Conservation (phyloP, 2,797 vertebrate genomes). For the Mormyrops attenuatus region DNA sequence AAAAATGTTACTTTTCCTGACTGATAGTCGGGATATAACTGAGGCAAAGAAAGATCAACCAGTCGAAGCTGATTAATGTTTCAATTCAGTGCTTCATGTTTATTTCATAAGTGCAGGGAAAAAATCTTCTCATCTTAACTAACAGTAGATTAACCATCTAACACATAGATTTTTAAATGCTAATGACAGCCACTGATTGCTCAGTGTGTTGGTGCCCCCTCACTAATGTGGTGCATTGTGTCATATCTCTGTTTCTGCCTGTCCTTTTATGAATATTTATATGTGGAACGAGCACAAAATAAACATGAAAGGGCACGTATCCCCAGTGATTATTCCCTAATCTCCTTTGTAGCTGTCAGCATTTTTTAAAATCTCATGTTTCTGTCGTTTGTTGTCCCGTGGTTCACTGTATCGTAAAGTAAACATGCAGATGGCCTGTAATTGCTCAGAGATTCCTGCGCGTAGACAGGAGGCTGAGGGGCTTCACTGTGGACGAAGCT, state of each 20-base stretch:
- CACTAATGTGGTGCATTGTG: neutral
- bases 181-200: neutral
- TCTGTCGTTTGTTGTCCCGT: neutral
- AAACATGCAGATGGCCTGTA: neutral
- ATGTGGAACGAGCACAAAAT: neutral
- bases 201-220: neutral
- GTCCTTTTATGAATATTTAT: conserved; percentile 8
- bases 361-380: neutral
- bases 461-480: neutral
- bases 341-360: neutral
- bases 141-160: neutral
- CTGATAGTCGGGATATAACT: neutral
- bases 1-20: neutral
- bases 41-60: neutral
- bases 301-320: neutral
- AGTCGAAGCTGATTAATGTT: neutral
- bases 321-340: neutral
- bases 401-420: neutral
- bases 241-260: neutral
- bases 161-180: neutral
- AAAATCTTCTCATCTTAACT: neutral
- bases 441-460: neutral
- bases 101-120: neutral
- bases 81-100: neutral
- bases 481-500: neutral